Conservation (phyloP, 2,797 vertebrate species). For the Vultur gryphus region DNA sequence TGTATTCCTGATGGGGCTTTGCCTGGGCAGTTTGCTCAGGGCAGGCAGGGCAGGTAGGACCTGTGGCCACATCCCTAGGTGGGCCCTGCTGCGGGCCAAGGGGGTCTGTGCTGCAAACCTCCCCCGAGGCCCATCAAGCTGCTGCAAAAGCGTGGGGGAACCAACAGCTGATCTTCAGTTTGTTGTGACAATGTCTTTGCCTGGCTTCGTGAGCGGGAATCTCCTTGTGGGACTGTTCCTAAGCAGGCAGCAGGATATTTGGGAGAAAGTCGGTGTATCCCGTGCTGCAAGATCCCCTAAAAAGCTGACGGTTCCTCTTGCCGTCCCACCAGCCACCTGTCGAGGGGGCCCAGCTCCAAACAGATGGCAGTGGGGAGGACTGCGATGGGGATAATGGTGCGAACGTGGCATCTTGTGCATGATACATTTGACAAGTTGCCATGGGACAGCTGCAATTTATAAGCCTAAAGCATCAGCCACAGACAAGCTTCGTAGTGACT, state of each 20-base stretch:
- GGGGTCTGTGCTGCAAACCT: background rate
- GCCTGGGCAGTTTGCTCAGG: background rate
- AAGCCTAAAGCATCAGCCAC: background rate
- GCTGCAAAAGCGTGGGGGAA: background rate
- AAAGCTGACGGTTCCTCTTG: background rate
- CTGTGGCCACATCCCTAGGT: no score
- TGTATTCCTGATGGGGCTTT: background rate
- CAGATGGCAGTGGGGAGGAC: slow-evolving; percentile 1
- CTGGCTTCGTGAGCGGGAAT: background rate
- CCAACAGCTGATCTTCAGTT: background rate
- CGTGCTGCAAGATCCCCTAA: background rate
- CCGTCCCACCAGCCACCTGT: slow-evolving; percentile 14
- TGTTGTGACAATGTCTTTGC: background rate
- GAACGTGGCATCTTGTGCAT: background rate
- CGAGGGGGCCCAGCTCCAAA: background rate
- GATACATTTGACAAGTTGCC: background rate
- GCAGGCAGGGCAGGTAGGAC: background rate
- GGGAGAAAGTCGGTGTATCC: background rate
- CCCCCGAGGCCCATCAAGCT: no score
- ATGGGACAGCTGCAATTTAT: background rate
- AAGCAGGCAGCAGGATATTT: background rate
- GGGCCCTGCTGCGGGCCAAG: background rate
- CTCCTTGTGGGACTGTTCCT: background rate
- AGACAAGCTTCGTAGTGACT: background rate
- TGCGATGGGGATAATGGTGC: background rate